A percentile compares a stretch with the other conserved stretches of the same genome.
These are phyloP conservation scores for Mohoua ochrocephala DNA, from an alignment of 2,113 vertebrate genomes.

Conservation along the genomic window DNA sequence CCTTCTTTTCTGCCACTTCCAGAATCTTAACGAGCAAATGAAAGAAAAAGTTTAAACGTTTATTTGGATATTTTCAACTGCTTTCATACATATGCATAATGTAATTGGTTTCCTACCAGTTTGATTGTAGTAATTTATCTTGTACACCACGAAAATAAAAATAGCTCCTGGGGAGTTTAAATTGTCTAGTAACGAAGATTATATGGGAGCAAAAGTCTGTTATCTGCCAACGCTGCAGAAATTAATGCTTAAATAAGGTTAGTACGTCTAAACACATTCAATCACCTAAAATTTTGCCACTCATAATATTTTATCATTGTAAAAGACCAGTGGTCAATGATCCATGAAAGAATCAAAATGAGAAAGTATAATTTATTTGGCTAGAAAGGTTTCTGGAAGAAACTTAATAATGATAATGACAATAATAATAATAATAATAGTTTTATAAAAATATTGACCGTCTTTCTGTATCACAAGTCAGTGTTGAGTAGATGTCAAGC, in stretches of 20 bases:
- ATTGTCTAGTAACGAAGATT: neutral
- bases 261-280: neutral
- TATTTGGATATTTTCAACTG: neutral
- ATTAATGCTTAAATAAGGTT: slow-evolving; percentile 38
- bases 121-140: slow-evolving; percentile 9
- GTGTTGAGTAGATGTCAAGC: neutral
- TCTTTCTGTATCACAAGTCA: neutral
- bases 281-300: neutral
- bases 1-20: neutral
- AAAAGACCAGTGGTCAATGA: neutral
- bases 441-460: neutral
- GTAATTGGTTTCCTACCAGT: neutral
- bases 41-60: neutral
- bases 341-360: neutral
- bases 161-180: neutral
- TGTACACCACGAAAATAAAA: slow-evolving; percentile 5
- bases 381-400: neutral
- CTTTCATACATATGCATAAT: neutral
- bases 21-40: neutral
- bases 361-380: neutral
- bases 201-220: neutral
- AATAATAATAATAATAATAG: neutral
- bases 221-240: neutral
- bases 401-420: neutral
- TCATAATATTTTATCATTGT: neutral